Evolutionary conservation across 2,797 vertebrate genomes (phyloP).

Genomic region (Oryzias sinensis): DNA sequence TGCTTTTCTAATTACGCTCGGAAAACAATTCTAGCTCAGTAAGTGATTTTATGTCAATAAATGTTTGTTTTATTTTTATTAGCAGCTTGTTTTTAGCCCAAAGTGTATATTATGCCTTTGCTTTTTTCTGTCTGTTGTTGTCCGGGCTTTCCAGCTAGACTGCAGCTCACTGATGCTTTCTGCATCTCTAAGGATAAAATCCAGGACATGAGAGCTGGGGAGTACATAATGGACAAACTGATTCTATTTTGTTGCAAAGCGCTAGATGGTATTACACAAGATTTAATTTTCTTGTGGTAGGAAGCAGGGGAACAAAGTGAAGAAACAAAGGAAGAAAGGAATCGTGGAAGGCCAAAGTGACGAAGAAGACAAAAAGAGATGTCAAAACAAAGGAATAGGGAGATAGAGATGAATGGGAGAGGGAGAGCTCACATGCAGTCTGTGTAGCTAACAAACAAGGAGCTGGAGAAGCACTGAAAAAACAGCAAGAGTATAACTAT

Average conservation of each 20-base stretch:
- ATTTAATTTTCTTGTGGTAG: slow-evolving; percentile 27
- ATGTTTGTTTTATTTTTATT: slow-evolving; percentile 34
- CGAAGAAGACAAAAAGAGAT: slow-evolving; percentile 17
- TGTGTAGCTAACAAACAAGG: slow-evolving; percentile 31
- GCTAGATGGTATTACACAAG: slow-evolving; percentile 38
- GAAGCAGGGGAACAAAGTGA: slow-evolving; percentile 5
- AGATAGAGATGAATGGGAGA: slow-evolving; percentile 29
- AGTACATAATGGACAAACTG: slow-evolving; percentile 53
- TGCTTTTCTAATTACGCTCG: slow-evolving; percentile 54
- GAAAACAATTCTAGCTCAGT: slow-evolving; percentile 53
- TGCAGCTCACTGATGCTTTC: slow-evolving; percentile 71
- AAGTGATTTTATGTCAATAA: slow-evolving; percentile 4
- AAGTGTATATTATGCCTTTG: slow-evolving; percentile 65
- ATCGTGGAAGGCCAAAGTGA: slow-evolving; percentile 15
- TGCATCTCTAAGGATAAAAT: slow-evolving; percentile 7
- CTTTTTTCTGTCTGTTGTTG: slow-evolving; percentile 64
- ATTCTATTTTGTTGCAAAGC: slow-evolving; percentile 59
- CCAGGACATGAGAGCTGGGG: no score
- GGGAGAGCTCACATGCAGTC: slow-evolving; percentile 20
- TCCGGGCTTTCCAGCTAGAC: slow-evolving; percentile 63
- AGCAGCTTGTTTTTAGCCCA: slow-evolving; percentile 69
- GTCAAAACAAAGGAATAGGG: slow-evolving; percentile 17
- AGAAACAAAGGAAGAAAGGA: slow-evolving; percentile 14
- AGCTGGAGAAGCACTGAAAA: slow-evolving; percentile 30
- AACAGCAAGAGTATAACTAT: slow-evolving; percentile 22